Evolutionary conservation across 2,113 vertebrate species (phyloP).

Genomic region (Triplophysa siluroides): DNA sequence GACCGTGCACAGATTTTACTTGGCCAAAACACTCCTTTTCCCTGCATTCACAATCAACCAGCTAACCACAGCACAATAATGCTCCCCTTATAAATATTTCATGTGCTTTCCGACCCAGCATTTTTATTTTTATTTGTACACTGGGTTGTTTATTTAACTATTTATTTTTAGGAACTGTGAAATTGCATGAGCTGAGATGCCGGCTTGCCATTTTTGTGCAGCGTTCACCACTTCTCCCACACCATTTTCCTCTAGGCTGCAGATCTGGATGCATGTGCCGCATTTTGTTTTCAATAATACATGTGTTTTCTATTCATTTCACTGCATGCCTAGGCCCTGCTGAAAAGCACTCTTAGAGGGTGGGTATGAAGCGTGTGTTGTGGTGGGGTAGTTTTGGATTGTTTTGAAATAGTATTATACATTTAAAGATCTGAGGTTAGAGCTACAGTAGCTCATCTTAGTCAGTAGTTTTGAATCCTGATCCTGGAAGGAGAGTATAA

Average conservation of each 20-base stretch:
- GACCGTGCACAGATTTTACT: neutral
- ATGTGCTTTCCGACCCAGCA: conserved; percentile 52
- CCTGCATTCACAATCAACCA: conserved; percentile 49
- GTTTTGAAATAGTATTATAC: neutral
- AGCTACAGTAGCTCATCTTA: no score
- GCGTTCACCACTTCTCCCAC: conserved; percentile 26
- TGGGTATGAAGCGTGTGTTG: conserved; percentile 44
- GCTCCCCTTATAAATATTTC: conserved; percentile 60
- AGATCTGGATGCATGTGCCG: conserved; percentile 21
- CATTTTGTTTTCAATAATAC: conserved; percentile 69
- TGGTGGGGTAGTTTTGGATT: conserved; percentile 39
- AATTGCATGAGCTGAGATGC: conserved; percentile 32
- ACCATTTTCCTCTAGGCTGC: conserved; percentile 10
- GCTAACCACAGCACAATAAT: conserved; percentile 56
- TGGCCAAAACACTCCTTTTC: conserved; percentile 31
- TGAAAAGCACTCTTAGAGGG: conserved; percentile 59
- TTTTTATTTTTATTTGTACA: conserved; percentile 49
- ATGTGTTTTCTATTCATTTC: conserved; percentile 64
- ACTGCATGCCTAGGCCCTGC: conserved; percentile 62
- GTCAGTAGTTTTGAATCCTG: no score
- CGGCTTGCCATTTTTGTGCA: conserved; percentile 23
- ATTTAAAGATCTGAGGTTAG: no score
- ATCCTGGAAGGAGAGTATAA: no score
- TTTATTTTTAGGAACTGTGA: conserved; percentile 42
- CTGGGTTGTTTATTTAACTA: conserved; percentile 65